Evolutionary conservation across 2,113 vertebrate species (phyloP).

Genomic region (Pyrgilauda ruficollis): DNA sequence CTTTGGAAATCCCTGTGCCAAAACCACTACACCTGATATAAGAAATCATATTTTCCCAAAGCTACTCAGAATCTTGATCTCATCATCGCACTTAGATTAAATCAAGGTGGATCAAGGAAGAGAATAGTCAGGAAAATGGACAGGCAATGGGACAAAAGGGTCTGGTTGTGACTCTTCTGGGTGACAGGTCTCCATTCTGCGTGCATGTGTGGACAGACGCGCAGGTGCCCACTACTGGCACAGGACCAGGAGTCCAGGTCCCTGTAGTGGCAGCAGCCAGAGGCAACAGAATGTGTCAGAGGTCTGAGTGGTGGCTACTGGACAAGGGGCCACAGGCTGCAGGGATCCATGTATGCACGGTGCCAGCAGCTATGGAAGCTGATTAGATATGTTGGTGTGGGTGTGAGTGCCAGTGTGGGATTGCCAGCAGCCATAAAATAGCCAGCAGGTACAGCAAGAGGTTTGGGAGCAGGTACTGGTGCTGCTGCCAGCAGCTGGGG

Average conservation of each 20-base stretch:
- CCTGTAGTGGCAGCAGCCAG: background rate
- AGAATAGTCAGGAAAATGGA: background rate
- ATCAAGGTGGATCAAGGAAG: background rate
- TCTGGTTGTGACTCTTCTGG: background rate
- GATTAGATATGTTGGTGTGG: rapidly evolving
- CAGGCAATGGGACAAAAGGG: background rate
- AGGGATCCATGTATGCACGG: background rate
- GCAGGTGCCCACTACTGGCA: background rate
- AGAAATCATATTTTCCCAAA: background rate
- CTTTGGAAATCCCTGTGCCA: background rate
- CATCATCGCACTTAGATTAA: background rate
- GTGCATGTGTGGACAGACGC: rapidly evolving
- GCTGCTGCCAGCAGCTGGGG: background rate
- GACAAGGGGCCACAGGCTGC: background rate
- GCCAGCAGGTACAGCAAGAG: background rate
- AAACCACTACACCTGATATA: background rate
- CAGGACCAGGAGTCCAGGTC: background rate
- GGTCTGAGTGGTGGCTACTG: background rate
- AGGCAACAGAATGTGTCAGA: background rate
- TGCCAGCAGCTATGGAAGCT: background rate
- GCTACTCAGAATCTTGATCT: background rate
- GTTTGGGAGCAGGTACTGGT: background rate
- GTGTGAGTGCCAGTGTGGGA: background rate
- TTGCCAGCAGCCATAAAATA: background rate
- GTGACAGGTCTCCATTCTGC: background rate